Base-by-base conservation (phyloP, 1,140 invertebrate species). In the Triops cancriformis region DNA sequence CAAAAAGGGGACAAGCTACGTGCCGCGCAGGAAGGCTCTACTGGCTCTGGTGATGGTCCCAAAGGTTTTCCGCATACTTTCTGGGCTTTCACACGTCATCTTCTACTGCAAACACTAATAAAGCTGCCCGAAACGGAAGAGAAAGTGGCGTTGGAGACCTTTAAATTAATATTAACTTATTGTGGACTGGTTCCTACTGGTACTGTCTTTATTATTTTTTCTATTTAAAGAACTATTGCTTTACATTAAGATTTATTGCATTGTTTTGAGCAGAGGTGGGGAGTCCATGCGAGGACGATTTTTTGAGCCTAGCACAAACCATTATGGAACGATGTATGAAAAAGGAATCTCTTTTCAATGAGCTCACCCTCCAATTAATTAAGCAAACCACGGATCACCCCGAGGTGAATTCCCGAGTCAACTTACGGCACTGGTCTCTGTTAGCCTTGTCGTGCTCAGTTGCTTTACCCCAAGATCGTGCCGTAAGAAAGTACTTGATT, bases 321-420 rank as follows among this genome's bases (percentile, higher is more conserved):
- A 90, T 98, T 75, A 89, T 98, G 85, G 94, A 96, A 80, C 89
- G 93, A 78, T 95, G 94, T 80, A 92, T 97, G 91, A 88, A 92
- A 78, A 94, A 93, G 80, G 95, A 97, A 82, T 88, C 90, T 64
- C 85, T 98, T 23, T 86, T 97, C 18, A 94, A 94, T 81, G 96
- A 98, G 86, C 86, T 97, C 73, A 98, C 95, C 84, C 87, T 98
- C 51, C 95, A 98, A 83, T 87, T 98, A 6, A 94, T 98, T 73
- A 98, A 96, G 85, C 91, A 95, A 87, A 98, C 95, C 0, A 97
- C 95, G 0, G 95, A 97, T 73, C 74, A 82, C 73, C 89, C 92
- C 18, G 95, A 97, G 87, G 94, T 94, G 0, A 94, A 94, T 83
- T 95, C 93, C 45, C 85, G 92, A 73, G 93, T 95, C 0, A 95